These are phyloP conservation scores for Drosophila pandora DNA, from an alignment of 1,140 invertebrate species.

Conservation along the genomic window DNA sequence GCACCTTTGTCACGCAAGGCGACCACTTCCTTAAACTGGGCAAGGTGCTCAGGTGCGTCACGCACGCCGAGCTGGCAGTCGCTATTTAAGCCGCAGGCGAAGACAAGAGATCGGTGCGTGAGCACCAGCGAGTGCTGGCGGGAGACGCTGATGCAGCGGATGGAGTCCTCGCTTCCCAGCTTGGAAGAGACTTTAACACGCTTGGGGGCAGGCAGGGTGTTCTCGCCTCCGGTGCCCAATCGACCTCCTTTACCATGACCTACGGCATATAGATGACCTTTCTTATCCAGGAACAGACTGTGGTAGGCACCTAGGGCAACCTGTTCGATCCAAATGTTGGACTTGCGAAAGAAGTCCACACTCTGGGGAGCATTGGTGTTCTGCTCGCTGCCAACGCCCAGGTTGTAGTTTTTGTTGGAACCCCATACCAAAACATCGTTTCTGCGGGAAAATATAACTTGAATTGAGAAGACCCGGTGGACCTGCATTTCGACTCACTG, in stretches of 20 bases:
- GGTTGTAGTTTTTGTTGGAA: conserved; percentile 89
- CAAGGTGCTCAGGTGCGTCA: conserved; percentile 84
- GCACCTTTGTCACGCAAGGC: conserved; percentile 64
- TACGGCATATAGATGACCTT: conserved; percentile 87
- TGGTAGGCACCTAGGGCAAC: conserved; percentile 88
- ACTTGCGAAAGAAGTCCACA: conserved; percentile 79
- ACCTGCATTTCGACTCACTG: conserved; percentile 44
- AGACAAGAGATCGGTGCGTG: conserved; percentile 85
- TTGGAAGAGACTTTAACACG: conserved; percentile 84
- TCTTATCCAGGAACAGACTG: conserved; percentile 86
- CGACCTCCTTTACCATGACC: conserved; percentile 89
- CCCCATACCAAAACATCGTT: conserved; percentile 88
- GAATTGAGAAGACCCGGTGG: not conserved
- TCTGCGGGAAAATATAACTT: conserved; percentile 8
- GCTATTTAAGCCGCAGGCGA: conserved; percentile 88
- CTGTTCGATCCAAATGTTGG: conserved; percentile 82
- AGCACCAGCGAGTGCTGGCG: conserved; percentile 88
- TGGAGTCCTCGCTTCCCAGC: conserved; percentile 68
- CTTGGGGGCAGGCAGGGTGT: conserved; percentile 85
- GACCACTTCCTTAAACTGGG: conserved; percentile 85
- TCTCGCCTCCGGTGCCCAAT: conserved; percentile 86
- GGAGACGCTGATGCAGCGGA: conserved; percentile 83
- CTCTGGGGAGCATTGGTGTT: conserved; percentile 63
- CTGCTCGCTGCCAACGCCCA: conserved; percentile 85
- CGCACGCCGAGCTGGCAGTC: conserved; percentile 87